Evolutionary conservation across 2,113 vertebrate genomes (phyloP).

Genomic region (Spheniscus mendiculus): DNA sequence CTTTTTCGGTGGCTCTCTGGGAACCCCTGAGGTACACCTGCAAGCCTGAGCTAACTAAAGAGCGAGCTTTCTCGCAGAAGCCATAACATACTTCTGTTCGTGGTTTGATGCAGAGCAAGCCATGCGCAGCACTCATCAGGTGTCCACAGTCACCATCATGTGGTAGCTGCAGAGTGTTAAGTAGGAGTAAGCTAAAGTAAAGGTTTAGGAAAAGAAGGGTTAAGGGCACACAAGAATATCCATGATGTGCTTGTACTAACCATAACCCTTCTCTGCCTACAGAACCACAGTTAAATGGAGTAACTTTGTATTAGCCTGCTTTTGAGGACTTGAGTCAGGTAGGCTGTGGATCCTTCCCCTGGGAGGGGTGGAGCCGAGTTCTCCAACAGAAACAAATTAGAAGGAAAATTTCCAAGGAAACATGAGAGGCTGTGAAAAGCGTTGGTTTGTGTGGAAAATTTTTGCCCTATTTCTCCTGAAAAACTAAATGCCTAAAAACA

Average conservation of each 20-base stretch:
- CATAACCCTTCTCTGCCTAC: background rate
- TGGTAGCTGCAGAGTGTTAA: background rate
- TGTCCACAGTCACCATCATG: background rate
- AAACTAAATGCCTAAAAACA: constrained; percentile 17
- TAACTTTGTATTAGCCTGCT: background rate
- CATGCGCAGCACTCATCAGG: background rate
- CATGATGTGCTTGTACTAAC: fast-evolving
- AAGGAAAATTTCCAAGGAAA: constrained; percentile 48
- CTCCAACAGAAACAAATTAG: constrained; percentile 46
- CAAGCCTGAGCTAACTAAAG: background rate
- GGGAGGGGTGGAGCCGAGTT: background rate
- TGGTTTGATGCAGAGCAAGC: background rate
- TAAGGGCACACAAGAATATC: background rate
- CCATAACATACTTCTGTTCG: fast-evolving
- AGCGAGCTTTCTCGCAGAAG: background rate
- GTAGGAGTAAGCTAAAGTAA: background rate
- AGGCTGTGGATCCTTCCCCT: background rate
- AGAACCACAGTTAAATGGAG: background rate
- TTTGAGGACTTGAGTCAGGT: constrained; percentile 6
- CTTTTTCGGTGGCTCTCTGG: background rate
- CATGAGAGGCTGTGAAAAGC: constrained; percentile 31
- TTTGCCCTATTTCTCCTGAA: constrained; percentile 31
- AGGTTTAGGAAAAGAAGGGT: background rate
- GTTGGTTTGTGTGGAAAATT: constrained; percentile 12
- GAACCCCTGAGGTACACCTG: no score